Base-by-base conservation (phyloP, 2,113 vertebrate genomes). In the Copsychus sechellarum region DNA sequence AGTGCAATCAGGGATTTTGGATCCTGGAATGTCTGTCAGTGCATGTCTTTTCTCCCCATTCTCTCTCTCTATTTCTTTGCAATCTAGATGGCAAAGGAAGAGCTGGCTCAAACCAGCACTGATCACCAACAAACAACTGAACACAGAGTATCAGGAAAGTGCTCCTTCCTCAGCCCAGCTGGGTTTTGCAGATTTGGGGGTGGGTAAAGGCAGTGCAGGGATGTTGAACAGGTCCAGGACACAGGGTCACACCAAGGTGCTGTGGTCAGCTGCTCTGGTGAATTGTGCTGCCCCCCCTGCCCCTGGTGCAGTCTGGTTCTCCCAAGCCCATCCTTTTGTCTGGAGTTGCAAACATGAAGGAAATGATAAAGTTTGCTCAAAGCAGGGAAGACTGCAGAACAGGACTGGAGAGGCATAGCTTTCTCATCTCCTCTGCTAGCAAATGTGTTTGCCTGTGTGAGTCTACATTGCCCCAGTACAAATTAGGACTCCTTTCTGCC, bases 1-100 rank as follows among this genome's bases (percentile, higher is more conserved):
- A 92, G 36, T 83, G 74, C 23, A 92, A 67, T 67, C 56, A 84
- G 85, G 33, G 74, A 56, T 62, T 82, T 83, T 3, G 0, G 56
- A 88, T 66, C 51, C 72, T 81, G 66, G 28, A 70, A 67, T 71
- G n/a, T 94, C 57, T 93, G 82, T 61, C 76, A 67, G 72, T 38
- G 65, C 60, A 73, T 0, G 69, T 29, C 45, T 81, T 70, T 70
- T 73, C 23, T 15, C 58, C 22, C 0, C 0, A 11, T 66, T 34
- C 8, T 33, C 20, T 48, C 53, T 60, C 40, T 83, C 20, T 24
- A 42, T 50, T 80, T 56, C 34, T 83, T 43, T 64, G 43, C 71
- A 88, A 86, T 86, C 22, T 25, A 58, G 28, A 64, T 36, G n/a
- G 60, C 24, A 73, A 92, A 74, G 62, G 14, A 87, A 76, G 64